phyloP scores from a whole-genome alignment of 1,140 invertebrate genomes.

The Spodoptera litura region DNA sequence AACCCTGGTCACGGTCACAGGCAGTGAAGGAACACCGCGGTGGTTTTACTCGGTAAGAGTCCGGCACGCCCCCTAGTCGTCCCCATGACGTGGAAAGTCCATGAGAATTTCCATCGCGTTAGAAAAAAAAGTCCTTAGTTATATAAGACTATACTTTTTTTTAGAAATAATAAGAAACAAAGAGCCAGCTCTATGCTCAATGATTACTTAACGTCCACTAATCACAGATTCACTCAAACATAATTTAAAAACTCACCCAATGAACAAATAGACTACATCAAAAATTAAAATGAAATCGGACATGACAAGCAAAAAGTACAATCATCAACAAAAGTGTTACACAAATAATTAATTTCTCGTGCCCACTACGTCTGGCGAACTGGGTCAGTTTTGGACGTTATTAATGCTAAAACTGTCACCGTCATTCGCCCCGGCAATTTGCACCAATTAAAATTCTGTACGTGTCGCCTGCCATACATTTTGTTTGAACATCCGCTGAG shows the following conservation, averaged over 20 bases:
- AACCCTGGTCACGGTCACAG: too few species aligned
- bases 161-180: too few species aligned
- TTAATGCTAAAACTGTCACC: slow-evolving; percentile 49
- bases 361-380: slow-evolving; percentile 3
- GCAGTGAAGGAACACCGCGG: too few species aligned
- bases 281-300: neutral
- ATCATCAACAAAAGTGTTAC: slow-evolving; percentile 34
- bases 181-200: too few species aligned
- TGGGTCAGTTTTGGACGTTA: slow-evolving; percentile 41
- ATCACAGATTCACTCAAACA: neutral
- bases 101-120: too few species aligned
- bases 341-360: slow-evolving; percentile 36
- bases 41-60: too few species aligned
- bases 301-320: slow-evolving; percentile 14
- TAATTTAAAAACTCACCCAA: neutral
- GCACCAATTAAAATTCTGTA: slow-evolving; percentile 55
- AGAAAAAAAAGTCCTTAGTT: too few species aligned
- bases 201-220: too few species aligned
- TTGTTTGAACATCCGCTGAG: slow-evolving; percentile 52
- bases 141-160: too few species aligned
- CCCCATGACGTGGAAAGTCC: too few species aligned
- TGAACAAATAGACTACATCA: neutral
- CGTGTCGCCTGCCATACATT: slow-evolving; percentile 52
- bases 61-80: too few species aligned
- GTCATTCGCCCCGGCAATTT: slow-evolving; percentile 48